Evolutionary conservation across 23 tunicate species (phyloP), one percentile per base, ranked within the genome.

Genomic region (Trididemnum clinides): DNA sequence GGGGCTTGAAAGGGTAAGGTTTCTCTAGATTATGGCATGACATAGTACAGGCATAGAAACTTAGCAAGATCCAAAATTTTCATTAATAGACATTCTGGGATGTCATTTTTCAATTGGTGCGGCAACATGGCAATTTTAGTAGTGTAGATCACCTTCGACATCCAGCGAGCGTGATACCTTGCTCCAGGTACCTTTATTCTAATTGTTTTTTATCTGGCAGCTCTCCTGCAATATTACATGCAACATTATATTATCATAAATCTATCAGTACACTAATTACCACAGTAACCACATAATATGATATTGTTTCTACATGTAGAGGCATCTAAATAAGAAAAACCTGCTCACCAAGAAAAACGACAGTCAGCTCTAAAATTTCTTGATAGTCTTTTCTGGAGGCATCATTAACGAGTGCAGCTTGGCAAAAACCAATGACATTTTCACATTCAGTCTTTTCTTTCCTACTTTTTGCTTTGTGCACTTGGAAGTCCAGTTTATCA

Each of bases 291-390:
- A 62, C 25, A 62, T 19, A 62, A 22, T 20, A n/a, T 62, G n/a
- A n/a, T n/a, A n/a, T n/a, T n/a, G n/a, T n/a, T n/a, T n/a, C n/a
- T n/a, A n/a, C n/a, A n/a, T n/a, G n/a, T n/a, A n/a, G n/a, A n/a
- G n/a, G n/a, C n/a, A n/a, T n/a, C n/a, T n/a, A n/a, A n/a, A n/a
- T n/a, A n/a, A n/a, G n/a, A n/a, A n/a, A n/a, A n/a, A n/a, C n/a
- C n/a, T n/a, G n/a, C 69, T 62, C n/a, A 62, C 69, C 69, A 62
- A 62, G 69, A n/a, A 12, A 62, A 22, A 62, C 27, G 25, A 62
- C 26, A 62, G 69, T 62, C 69, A 62, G 69, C 69, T 62, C 69
- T 23, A 62, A 62, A n/a, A 62, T n/a, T n/a, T 62, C 69, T 62
- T 62, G n/a, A 62, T 62, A 62, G n/a, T 62, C 69, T 62, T 62